Percentiles rank a stretch among this genome's conserved stretches.
Conservation (phyloP, 2,797 vertebrate genomes). For the Etheostoma perlongum region DNA sequence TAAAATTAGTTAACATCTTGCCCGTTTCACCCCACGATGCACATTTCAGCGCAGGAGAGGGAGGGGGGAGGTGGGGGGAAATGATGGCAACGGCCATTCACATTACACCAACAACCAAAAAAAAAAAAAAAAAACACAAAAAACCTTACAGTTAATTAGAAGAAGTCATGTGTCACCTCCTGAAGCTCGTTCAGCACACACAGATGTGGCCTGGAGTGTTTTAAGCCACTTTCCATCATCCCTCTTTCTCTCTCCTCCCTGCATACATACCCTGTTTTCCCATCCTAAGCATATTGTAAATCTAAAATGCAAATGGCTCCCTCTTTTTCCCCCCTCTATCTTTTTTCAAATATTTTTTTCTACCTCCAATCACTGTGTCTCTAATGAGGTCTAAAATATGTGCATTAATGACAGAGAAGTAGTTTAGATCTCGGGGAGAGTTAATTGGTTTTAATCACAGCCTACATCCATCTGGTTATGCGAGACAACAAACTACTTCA, state of each 20-base stretch:
- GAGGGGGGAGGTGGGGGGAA: neutral
- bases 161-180: conserved; percentile 81
- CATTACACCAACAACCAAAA: conserved; percentile 56
- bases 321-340: conserved; percentile 32
- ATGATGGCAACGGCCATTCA: conserved; percentile 66
- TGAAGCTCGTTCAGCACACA: conserved; percentile 79
- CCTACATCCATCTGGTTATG: conserved; percentile 94
- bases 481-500: conserved; percentile 94
- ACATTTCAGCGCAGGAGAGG: conserved; percentile 79
- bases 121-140: conserved; percentile 15
- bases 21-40: conserved; percentile 88
- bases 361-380: conserved; percentile 83
- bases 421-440: conserved; percentile 93
- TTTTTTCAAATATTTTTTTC: conserved; percentile 53
- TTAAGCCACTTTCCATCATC: conserved; percentile 69
- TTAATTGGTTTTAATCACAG: conserved; percentile 97
- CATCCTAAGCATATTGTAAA: conserved; percentile 81
- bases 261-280: conserved; percentile 60
- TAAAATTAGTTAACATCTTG: conserved; percentile 94
- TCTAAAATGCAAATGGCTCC: conserved; percentile 87
- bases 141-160: conserved; percentile 82
- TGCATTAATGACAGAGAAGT: conserved; percentile 90
- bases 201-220: conserved; percentile 86
- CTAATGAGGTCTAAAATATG: conserved; percentile 93
- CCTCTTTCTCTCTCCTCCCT: conserved; percentile 41